phyloP scores from a whole-genome alignment of 2,797 vertebrate species.

The Hybognathus amarus region DNA sequence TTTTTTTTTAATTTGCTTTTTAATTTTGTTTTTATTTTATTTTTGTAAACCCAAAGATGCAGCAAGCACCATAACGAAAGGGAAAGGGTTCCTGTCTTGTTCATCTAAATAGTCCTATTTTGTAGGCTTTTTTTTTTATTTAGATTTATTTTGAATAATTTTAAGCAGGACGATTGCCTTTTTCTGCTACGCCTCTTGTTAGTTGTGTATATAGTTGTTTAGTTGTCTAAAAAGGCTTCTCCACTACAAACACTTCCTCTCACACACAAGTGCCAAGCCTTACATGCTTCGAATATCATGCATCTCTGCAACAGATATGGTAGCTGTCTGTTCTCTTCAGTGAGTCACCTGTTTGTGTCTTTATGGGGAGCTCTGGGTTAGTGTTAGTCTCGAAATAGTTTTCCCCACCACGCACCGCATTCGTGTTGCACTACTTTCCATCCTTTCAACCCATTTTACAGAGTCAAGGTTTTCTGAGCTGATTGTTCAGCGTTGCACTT shows the following conservation, averaged over 20 bases:
- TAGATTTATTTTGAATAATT: constrained; percentile 35
- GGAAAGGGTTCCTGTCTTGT: not conserved
- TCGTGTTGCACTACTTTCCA: constrained; percentile 47
- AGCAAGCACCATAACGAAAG: constrained; percentile 28
- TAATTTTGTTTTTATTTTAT: constrained; percentile 25
- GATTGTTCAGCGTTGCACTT: constrained; percentile 69
- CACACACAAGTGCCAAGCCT: constrained; percentile 2
- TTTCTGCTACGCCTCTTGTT: constrained; percentile 38
- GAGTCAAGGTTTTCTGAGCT: constrained; percentile 67
- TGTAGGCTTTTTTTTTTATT: not conserved
- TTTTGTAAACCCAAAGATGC: constrained; percentile 41
- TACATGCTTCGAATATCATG: constrained; percentile 18
- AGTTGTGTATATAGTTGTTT: constrained; percentile 69
- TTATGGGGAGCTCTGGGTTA: constrained; percentile 24
- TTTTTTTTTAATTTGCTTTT: constrained; percentile 61
- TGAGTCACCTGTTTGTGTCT: constrained; percentile 31
- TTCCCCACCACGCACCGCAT: constrained; percentile 15
- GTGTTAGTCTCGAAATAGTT: not conserved
- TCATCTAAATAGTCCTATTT: constrained; percentile 18
- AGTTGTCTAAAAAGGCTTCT: constrained; percentile 60
- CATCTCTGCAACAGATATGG: constrained; percentile 60
- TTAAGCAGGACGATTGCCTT: constrained; percentile 52
- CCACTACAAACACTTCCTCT: constrained; percentile 34
- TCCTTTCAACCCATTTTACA: constrained; percentile 49
- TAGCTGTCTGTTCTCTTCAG: constrained; percentile 46